These are phyloP conservation scores for Pollicipes pollicipes DNA, from an alignment of 1,140 invertebrate genomes.

Conservation along the genomic window DNA sequence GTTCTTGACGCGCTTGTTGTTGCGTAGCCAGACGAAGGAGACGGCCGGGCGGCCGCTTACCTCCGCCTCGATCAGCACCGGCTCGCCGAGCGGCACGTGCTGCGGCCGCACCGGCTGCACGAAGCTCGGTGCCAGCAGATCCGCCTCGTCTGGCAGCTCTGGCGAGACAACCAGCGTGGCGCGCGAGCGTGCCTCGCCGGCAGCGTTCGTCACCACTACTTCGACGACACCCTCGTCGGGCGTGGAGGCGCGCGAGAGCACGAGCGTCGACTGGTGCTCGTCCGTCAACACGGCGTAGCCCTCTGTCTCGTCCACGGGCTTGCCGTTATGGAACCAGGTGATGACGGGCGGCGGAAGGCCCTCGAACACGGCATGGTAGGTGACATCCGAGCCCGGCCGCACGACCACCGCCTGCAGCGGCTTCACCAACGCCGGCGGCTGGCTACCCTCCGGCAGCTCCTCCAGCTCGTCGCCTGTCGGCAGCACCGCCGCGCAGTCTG, in stretches of 20 bases:
- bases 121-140: constrained; percentile 52
- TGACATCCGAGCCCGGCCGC: no score
- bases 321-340: constrained; percentile 35
- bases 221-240: constrained; percentile 90
- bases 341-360: constrained; percentile 28
- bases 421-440: no score
- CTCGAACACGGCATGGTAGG: constrained; percentile 22
- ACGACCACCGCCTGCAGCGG: no score
- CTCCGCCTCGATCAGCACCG: constrained; percentile 53
- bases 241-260: constrained; percentile 88
- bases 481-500: no score
- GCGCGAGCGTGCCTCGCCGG: constrained; percentile 50
- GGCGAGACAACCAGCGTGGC: constrained; percentile 18
- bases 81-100: constrained; percentile 49
- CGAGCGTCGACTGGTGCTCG: constrained; percentile 94
- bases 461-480: no score
- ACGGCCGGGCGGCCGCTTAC: constrained; percentile 57
- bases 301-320: constrained; percentile 31
- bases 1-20: constrained; percentile 35
- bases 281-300: constrained; percentile 24
- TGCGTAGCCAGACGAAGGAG: constrained; percentile 70
- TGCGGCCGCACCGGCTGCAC: constrained; percentile 49
- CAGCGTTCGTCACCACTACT: constrained; percentile 78
- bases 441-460: no score
- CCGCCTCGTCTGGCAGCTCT: constrained; percentile 35